Evolutionary conservation across 1,140 invertebrate genomes (phyloP), one percentile per base, ranked within the genome.

Genomic region (Heliconius himera): DNA sequence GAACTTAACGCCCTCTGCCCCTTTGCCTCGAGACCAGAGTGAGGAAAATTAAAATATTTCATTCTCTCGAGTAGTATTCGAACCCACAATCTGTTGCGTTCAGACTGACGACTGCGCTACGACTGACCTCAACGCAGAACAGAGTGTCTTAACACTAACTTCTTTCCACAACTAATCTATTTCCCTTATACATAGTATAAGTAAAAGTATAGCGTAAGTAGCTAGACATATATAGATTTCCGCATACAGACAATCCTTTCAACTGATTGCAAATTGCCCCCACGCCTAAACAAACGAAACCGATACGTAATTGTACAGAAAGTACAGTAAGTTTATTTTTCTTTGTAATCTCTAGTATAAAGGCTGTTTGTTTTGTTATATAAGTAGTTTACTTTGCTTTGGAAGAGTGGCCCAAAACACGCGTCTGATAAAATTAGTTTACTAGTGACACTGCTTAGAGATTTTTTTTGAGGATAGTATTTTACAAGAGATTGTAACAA

Each of bases 351-450:
- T 56, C 49, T 6, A 36, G 26, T 29, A 33, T 51, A 49, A 56
- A 18, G 66, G 36, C 46, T 51, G 26, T 36, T 36, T 36, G 33
- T 36, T 36, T 36, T 36, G 33, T 20, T n/a, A 49, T 51, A 60
- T 54, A 71, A 77, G 60, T 66, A 66, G 60, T 46, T 71, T 54
- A 56, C 76, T 26, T 46, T 51, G 18, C 70, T 29, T 20, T 22
- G 41, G 38, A 73, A 77, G 41, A 75, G 36, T 77, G 70, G 49
- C 29, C n/a, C 16, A 71, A 71, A 73, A 73, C 76, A 77, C 49
- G n/a, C 1, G 46, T 26, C 16, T 72, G 46, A 46, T 77, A 46
- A 73, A 77, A 77, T 77, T 77, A 77, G 70, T 77, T 77, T 73
- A 18, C 11, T 73, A 73, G 49, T 11, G 70, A 54, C 76, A 73